Evolutionary conservation across 2,888 invertebrate species (phyloP).

Genomic region (Eilema griseolum): DNA sequence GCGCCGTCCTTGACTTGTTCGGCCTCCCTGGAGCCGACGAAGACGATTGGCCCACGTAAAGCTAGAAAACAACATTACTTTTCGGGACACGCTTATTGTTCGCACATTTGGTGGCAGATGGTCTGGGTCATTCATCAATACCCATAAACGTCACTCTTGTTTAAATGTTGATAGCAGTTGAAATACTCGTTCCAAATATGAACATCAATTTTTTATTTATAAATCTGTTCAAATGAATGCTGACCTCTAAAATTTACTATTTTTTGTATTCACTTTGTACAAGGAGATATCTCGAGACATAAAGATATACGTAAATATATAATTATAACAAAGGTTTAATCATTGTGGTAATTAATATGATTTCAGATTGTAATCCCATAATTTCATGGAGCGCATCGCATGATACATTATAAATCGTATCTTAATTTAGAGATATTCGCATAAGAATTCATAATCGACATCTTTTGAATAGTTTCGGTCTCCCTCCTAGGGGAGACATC

Average conservation of each 20-base stretch:
- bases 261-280: too few relatives aligned
- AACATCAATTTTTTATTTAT: not conserved
- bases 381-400: not conserved
- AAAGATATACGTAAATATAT: not conserved
- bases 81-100: slow-evolving; percentile 61
- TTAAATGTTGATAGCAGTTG: slow-evolving; percentile 12
- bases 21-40: slow-evolving; percentile 69
- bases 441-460: not conserved
- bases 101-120: slow-evolving; percentile 63
- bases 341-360: not conserved
- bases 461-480: not conserved
- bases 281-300: too few relatives aligned
- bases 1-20: slow-evolving; percentile 72
- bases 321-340: not conserved
- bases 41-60: slow-evolving; percentile 76
- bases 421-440: not conserved
- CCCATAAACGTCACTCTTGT: slow-evolving; percentile 34
- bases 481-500: too few relatives aligned
- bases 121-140: slow-evolving; percentile 58
- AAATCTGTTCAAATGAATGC: slow-evolving; percentile 14
- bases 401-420: not conserved
- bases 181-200: not conserved
- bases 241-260: not conserved
- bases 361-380: not conserved
- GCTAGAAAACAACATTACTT: slow-evolving; percentile 44